Conservation (phyloP, 2,113 vertebrate species). For the Gopherus flavomarginatus region DNA sequence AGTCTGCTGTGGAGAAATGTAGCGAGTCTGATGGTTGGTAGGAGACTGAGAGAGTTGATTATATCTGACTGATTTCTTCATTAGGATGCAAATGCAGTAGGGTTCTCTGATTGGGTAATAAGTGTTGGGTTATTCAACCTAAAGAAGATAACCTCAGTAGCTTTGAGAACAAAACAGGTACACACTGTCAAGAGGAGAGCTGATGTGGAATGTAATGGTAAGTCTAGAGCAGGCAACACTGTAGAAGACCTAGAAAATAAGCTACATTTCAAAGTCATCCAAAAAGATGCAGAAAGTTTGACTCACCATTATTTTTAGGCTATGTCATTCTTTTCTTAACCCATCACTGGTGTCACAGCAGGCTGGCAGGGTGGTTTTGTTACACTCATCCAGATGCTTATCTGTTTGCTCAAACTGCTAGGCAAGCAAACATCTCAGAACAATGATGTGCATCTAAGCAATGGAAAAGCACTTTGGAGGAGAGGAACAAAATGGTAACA, state of each 20-base stretch:
- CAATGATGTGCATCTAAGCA: not conserved
- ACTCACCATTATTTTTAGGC: not conserved
- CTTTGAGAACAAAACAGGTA: not conserved
- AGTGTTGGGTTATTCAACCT: not conserved
- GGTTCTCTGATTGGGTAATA: not conserved
- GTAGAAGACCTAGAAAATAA: not conserved
- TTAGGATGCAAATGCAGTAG: not conserved
- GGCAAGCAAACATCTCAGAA: not conserved
- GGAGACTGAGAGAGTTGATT: not conserved
- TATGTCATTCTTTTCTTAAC: not conserved
- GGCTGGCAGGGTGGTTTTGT: not conserved
- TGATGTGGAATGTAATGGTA: not conserved
- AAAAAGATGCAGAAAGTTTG: not conserved
- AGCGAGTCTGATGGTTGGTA: not conserved
- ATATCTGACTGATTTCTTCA: not conserved
- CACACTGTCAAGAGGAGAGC: not conserved
- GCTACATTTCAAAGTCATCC: not conserved
- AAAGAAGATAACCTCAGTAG: rapidly evolving
- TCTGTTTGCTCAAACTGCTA: not conserved
- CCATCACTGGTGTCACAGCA: not conserved
- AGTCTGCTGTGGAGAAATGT: not conserved
- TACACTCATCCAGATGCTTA: not conserved
- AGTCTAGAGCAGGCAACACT: not conserved
- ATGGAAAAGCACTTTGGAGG: not conserved
- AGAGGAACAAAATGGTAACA: not conserved